These are phyloP conservation scores for Echiichthys vipera DNA, from an alignment of 2,797 vertebrate species.

Conservation along the genomic window DNA sequence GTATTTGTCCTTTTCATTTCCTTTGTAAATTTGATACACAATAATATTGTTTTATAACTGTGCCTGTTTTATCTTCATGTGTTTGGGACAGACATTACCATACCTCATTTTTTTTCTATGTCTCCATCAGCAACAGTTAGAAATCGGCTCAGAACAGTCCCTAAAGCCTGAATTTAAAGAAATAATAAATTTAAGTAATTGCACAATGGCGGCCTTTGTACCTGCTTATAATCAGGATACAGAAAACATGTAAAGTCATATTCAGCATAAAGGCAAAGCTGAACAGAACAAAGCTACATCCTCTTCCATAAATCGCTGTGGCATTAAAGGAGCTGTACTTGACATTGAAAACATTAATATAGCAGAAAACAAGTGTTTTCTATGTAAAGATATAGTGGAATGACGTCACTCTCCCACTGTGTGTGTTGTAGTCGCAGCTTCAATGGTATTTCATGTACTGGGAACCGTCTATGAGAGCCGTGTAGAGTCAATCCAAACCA, in stretches of 20 bases:
- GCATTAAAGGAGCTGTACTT: too few relatives aligned
- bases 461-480: too few relatives aligned
- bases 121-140: conserved; percentile 20
- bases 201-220: conserved; percentile 30
- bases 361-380: too few relatives aligned
- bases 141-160: not conserved
- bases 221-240: conserved; percentile 14
- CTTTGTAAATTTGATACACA: conserved; percentile 44
- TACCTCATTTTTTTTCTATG: conserved; percentile 41
- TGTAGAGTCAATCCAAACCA: too few relatives aligned
- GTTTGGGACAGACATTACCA: conserved; percentile 28
- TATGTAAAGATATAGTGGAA: too few relatives aligned
- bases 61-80: conserved; percentile 25
- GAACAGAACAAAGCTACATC: conserved; percentile 10
- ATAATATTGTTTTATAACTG: conserved; percentile 40
- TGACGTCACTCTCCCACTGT: too few relatives aligned
- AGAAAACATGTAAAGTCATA: conserved; percentile 19
- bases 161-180: conserved; percentile 18
- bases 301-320: conserved; percentile 38
- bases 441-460: too few relatives aligned
- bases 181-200: conserved; percentile 3
- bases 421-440: too few relatives aligned
- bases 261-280: conserved; percentile 7
- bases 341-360: too few relatives aligned
- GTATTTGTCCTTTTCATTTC: conserved; percentile 49